A percentile compares a stretch with the other conserved stretches of the same genome.
Evolutionary conservation across 2,797 vertebrate species (phyloP).

Genomic region (Anniella stebbinsi): DNA sequence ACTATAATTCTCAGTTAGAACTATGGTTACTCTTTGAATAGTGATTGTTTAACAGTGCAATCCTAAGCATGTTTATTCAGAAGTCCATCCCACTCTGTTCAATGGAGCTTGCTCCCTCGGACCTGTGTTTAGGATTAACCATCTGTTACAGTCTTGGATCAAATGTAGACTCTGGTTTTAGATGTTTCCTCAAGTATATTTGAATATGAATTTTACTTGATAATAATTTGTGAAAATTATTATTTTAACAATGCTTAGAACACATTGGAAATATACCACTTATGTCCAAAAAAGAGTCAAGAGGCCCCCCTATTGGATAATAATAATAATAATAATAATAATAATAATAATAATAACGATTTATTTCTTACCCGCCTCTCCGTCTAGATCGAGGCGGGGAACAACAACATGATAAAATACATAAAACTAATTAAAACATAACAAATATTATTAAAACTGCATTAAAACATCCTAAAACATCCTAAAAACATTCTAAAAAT

Average conservation of each 20-base stretch:
- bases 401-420: too few species aligned
- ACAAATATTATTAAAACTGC: too few species aligned
- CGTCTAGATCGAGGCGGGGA: too few species aligned
- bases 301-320: not conserved
- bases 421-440: too few species aligned
- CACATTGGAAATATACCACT: not conserved
- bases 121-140: not conserved
- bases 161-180: not conserved
- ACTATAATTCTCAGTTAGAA: slow-evolving; percentile 12
- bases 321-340: too few species aligned
- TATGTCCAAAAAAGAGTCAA: not conserved
- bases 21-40: not conserved
- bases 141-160: not conserved
- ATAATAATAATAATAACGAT: too few species aligned
- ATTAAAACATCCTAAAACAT: too few species aligned
- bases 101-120: not conserved
- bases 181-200: slow-evolving; percentile 50
- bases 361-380: too few species aligned
- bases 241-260: not conserved
- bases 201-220: slow-evolving; percentile 43
- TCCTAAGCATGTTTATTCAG: not conserved
- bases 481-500: too few species aligned
- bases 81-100: not conserved
- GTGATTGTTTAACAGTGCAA: not conserved
- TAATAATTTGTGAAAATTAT: slow-evolving; percentile 10